These are phyloP conservation scores for Leistus spinibarbis DNA, from an alignment of 2,888 invertebrate genomes.

Conservation along the genomic window DNA sequence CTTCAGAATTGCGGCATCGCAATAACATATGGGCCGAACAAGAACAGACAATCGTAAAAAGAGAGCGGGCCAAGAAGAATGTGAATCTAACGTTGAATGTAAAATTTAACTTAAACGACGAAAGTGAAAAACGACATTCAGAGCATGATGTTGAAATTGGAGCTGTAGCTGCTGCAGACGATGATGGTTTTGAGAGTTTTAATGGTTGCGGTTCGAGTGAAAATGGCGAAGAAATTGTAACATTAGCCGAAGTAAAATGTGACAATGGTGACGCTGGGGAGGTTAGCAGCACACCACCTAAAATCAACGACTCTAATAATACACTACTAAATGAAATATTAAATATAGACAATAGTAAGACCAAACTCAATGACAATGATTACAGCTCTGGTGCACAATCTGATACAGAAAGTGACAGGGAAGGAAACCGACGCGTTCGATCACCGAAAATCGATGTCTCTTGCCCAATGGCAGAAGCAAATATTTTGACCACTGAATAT, in stretches of 20 bases:
- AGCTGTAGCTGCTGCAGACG: slow-evolving; percentile 57
- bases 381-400: slow-evolving; percentile 37
- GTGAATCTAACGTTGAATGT: slow-evolving; percentile 15
- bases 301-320: slow-evolving; percentile 12
- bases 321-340: neutral
- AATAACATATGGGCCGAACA: neutral
- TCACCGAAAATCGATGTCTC: neutral
- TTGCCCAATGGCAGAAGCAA: slow-evolving; percentile 58
- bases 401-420: slow-evolving; percentile 35
- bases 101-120: slow-evolving; percentile 20
- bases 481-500: slow-evolving; percentile 79
- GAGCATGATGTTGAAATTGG: slow-evolving; percentile 6
- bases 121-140: neutral
- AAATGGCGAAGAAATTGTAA: slow-evolving; percentile 61
- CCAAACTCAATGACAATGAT: slow-evolving; percentile 15
- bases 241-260: slow-evolving; percentile 50
- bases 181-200: slow-evolving; percentile 86
- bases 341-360: neutral
- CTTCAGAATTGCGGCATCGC: slow-evolving; percentile 18
- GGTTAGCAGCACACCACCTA: neutral
- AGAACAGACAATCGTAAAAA: slow-evolving; percentile 12
- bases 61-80: slow-evolving; percentile 1
- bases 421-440: neutral
- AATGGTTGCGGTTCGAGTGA: slow-evolving; percentile 80
- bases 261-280: slow-evolving; percentile 61